Percentiles rank a stretch among this genome's conserved stretches.
Evolutionary conservation across 2,113 vertebrate species (phyloP).

Genomic region (Limnothrissa miodon): DNA sequence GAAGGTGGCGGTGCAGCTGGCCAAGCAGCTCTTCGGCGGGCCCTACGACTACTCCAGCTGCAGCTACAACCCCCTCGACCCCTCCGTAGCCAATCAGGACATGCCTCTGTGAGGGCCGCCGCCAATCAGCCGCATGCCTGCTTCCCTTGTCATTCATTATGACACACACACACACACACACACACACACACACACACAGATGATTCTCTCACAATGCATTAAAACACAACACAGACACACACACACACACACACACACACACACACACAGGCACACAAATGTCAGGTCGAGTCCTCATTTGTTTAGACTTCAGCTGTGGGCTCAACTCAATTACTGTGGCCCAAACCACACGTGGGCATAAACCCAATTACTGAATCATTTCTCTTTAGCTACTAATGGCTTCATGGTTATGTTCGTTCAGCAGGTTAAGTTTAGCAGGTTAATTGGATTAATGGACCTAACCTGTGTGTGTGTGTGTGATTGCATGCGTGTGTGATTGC

Average conservation of each 20-base stretch:
- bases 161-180: background rate
- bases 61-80: conserved; percentile 72
- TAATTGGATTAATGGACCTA: background rate
- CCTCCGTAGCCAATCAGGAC: conserved; percentile 58
- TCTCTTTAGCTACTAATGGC: background rate
- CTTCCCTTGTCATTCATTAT: background rate
- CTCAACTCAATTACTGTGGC: too few species aligned
- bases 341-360: too few species aligned
- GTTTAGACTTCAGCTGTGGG: background rate
- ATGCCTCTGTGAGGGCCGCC: conserved; percentile 64
- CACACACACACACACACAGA: too few species aligned
- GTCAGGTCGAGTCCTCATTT: background rate
- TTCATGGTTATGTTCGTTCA: background rate
- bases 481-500: too few species aligned
- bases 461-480: background rate
- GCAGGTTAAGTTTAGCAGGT: background rate
- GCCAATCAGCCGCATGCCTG: background rate
- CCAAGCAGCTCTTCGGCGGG: conserved; percentile 72
- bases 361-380: background rate
- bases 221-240: too few species aligned
- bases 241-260: too few species aligned
- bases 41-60: conserved; percentile 73
- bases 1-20: conserved; percentile 75
- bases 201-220: too few species aligned
- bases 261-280: too few species aligned